phyloP scores from a whole-genome alignment of 2,888 invertebrate species.

The Spodoptera picta region DNA sequence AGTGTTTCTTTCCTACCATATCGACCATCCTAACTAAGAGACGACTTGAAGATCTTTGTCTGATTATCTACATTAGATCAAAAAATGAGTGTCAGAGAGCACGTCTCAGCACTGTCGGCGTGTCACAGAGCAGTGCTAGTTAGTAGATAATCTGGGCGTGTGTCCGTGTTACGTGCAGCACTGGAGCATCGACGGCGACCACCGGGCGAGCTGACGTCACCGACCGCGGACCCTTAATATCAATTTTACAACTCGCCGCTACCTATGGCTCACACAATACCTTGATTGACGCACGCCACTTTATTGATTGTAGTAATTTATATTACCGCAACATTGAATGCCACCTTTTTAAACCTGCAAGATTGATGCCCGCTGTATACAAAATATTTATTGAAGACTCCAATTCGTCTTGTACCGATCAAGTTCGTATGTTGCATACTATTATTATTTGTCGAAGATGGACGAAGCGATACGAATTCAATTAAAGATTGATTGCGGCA shows the following conservation, averaged over 20 bases:
- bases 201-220: slow-evolving; percentile 56
- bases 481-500: slow-evolving; percentile 79
- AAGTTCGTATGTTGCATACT: slow-evolving; percentile 42
- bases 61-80: too few relatives aligned
- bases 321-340: slow-evolving; percentile 66
- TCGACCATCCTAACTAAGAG: too few relatives aligned
- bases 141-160: slow-evolving; percentile 67
- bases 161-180: slow-evolving; percentile 42
- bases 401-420: slow-evolving; percentile 46
- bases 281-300: slow-evolving; percentile 62
- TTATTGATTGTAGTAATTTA: slow-evolving; percentile 68
- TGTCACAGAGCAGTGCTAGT: slow-evolving; percentile 47
- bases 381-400: slow-evolving; percentile 51
- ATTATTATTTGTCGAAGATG: slow-evolving; percentile 68
- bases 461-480: slow-evolving; percentile 75
- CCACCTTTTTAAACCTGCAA: slow-evolving; percentile 58
- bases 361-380: slow-evolving; percentile 60
- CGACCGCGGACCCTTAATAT: slow-evolving; percentile 51
- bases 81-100: slow-evolving; percentile 2
- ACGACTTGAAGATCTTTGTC: too few relatives aligned
- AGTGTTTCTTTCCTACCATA: slow-evolving; percentile 4
- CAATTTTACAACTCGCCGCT: slow-evolving; percentile 56
- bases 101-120: slow-evolving; percentile 20
- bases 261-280: slow-evolving; percentile 55
- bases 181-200: slow-evolving; percentile 48